Evolutionary conservation across 2,797 vertebrate species (phyloP), one percentile per base, ranked within the genome.

Genomic region (Paguma larvata): DNA sequence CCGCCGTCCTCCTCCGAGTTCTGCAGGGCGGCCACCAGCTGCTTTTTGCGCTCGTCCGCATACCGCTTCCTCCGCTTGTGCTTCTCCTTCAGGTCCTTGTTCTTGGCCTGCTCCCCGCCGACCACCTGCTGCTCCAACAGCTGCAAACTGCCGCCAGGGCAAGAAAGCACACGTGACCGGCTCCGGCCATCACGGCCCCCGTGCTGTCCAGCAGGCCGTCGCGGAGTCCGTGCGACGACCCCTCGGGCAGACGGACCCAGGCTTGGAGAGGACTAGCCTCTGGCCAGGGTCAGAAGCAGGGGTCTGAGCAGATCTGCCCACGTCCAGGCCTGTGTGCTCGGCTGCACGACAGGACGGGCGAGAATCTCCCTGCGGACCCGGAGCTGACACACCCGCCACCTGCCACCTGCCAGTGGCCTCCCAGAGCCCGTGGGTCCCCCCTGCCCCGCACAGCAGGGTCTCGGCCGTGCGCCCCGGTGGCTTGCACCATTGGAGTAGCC

Each of bases 101-200:
- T 99, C 91, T 99, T 98, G 65, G 98, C 99, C 98, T 99, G 99
- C 90, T 99, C 99, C 1, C 99, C 99, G 0, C 99, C 99, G 0
- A 99, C 99, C 96, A 99, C 99, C 97, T 99, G 99, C 98, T 98
- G 99, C 94, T 99, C 99, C 95, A 99, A 97, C 98, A 99, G 98
- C 98, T 99, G 99, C 98, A 99, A 97, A 96, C 99, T 99, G 98
- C 27, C 46, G 38, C 2, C 0, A 0, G 1, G 38, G 15, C 25
- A 80, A 77, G 89, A 48, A 34, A 56, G 94, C 27, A 10, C 2
- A 18, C 1, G 0, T 2, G 73, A 16, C 8, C 0, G 0, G 1
- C 3, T 1, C 83, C n/a, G 85, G 32, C 0, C 0, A 1, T 48
- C 63, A 2, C 59, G 2, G 30, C 59, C 79, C 65, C 2, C 65